phyloP scores from a whole-genome alignment of 2,888 invertebrate genomes.

The Antheraea assamensis region DNA sequence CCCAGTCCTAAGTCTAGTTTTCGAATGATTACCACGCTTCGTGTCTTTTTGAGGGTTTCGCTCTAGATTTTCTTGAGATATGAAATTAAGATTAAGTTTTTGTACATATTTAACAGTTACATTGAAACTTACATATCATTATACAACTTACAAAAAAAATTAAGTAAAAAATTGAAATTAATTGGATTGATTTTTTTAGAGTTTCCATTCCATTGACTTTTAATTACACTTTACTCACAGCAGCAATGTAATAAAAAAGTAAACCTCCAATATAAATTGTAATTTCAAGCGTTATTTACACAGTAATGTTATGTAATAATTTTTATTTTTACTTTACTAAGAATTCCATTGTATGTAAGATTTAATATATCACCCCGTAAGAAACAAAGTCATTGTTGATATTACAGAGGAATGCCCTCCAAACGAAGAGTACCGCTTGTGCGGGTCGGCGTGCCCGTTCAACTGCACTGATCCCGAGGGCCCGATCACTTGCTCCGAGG shows the following conservation, averaged over 20 bases:
- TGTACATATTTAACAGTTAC: background rate
- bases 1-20: too few species aligned
- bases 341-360: background rate
- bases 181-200: background rate
- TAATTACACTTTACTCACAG: background rate
- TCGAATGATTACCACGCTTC: background rate
- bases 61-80: background rate
- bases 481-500: slow-evolving; percentile 53
- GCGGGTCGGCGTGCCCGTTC: slow-evolving; percentile 66
- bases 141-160: background rate
- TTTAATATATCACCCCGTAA: background rate
- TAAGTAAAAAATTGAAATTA: slow-evolving; percentile 10
- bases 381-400: background rate
- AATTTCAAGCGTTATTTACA: background rate
- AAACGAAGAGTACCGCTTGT: slow-evolving; percentile 70
- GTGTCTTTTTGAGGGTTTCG: background rate
- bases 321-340: background rate
- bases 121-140: slow-evolving; percentile 39
- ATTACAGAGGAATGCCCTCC: slow-evolving; percentile 64
- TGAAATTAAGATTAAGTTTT: background rate
- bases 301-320: background rate
- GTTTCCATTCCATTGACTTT: background rate
- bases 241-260: background rate
- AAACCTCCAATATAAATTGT: background rate
- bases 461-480: slow-evolving; percentile 63